Base-by-base conservation (phyloP, 2,797 vertebrate species). In the Argyrosomus regius region DNA sequence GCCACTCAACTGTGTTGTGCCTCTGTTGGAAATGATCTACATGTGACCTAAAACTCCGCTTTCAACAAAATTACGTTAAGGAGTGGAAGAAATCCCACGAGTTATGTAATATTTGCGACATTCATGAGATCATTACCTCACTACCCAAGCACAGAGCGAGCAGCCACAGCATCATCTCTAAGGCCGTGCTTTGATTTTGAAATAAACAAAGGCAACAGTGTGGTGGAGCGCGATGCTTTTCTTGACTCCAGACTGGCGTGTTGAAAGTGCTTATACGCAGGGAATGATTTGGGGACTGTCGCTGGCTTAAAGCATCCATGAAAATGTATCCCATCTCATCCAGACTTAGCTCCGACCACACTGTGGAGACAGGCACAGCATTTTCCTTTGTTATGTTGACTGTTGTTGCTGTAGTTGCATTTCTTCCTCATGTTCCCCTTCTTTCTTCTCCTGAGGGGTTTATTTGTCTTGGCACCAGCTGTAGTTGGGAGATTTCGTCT, bases 371-470 rank as follows among this genome's bases (percentile, higher is more conserved):
- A 71, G 63, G 87, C 64, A 46, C 72, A 82, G 79, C 74, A 76
- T 85, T 91, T 92, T 88, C 66, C 85, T 86, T 87, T 90, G 77
- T 91, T 88, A 72, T 87, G 87, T 78, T 85, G 81, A 83, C 74
- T 52, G 60, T 75, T 87, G 76, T 81, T 91, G 86, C 85, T 72
- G 81, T 74, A 80, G 79, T 66, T 84, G 84, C 83, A 72, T 75
- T 86, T 85, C 78, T 88, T 61, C 61, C 78, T 64, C 65, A 3
- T 64, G 60, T 76, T 79, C 60, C 22, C 24, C 14, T 48, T 50
- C 52, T 65, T 45, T 80, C 53, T 57, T 56, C 63, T 72, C 63
- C 58, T 24, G 66, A 66, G 66, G 58, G 70, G 54, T 79, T 79
- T 86, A 77, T 89, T 92, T 87, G 60, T 85, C 59, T 89, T 92